These are phyloP conservation scores for Silurus meridionalis DNA, from an alignment of 2,113 vertebrate species.

Conservation along the genomic window DNA sequence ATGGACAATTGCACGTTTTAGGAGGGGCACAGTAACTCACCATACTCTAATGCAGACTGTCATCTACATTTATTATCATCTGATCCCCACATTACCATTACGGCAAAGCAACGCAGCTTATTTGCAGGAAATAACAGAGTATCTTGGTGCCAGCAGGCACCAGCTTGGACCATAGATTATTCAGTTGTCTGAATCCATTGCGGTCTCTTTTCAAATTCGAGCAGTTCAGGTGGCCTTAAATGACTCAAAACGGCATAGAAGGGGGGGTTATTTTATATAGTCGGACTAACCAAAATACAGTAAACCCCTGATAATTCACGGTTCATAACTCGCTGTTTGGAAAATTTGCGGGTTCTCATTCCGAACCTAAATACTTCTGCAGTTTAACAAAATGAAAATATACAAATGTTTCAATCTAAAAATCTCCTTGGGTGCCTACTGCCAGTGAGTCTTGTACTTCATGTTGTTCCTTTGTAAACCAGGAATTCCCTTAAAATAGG, in stretches of 20 bases:
- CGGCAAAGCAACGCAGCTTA: not conserved
- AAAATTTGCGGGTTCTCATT: no score
- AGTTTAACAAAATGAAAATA: not conserved
- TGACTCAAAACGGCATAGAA: not conserved
- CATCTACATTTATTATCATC: not conserved
- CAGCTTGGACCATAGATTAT: not conserved
- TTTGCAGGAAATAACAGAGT: not conserved
- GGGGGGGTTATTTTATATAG: no score
- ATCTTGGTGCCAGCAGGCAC: not conserved
- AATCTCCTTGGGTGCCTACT: not conserved
- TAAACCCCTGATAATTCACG: no score
- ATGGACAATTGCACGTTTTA: not conserved
- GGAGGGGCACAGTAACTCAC: not conserved
- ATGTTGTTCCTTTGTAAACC: not conserved
- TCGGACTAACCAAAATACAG: no score
- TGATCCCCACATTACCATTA: not conserved
- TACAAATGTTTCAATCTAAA: not conserved
- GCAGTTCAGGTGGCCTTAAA: not conserved
- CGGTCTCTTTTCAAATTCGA: not conserved
- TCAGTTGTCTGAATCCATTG: not conserved
- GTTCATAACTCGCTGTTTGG: no score
- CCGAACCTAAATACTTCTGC: no score
- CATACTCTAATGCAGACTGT: not conserved
- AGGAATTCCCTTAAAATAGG: not conserved
- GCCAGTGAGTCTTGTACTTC: not conserved